Evolutionary conservation across 2,797 vertebrate species (phyloP).

Genomic region (Peromyscus aztecus): DNA sequence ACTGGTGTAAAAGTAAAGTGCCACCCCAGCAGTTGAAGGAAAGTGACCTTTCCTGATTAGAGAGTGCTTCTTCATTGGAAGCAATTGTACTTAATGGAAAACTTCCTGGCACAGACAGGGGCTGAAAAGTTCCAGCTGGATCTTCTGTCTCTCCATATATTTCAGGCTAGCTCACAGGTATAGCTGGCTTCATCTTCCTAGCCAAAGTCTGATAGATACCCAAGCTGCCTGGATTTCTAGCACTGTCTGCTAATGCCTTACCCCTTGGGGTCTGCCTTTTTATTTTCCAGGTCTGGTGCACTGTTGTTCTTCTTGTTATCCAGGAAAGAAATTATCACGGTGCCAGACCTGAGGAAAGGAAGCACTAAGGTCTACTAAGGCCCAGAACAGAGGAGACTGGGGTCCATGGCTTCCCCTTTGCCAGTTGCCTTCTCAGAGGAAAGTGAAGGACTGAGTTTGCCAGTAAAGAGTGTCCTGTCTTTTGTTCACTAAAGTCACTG

Average conservation of each 20-base stretch:
- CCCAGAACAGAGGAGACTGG: neutral
- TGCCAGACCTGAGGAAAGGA: slow-evolving; percentile 55
- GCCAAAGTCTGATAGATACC: neutral
- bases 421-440: neutral
- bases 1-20: neutral
- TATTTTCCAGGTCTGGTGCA: slow-evolving; percentile 13
- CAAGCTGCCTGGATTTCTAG: neutral
- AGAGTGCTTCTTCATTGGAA: neutral
- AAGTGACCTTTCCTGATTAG: neutral
- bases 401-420: neutral
- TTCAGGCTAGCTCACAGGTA: neutral
- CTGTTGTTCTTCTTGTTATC: neutral
- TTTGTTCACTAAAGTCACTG: neutral
- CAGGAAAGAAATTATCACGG: neutral
- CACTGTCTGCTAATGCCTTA: slow-evolving; percentile 59
- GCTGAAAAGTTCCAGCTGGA: neutral
- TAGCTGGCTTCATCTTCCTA: neutral
- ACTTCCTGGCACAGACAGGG: neutral
- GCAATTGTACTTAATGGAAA: neutral
- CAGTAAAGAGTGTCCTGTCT: neutral
- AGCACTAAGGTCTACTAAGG: slow-evolving; percentile 29
- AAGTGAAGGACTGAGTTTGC: neutral
- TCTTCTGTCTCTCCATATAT: neutral
- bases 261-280: slow-evolving; percentile 41
- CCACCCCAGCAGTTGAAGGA: neutral